A percentile compares a stretch with the other conserved stretches of the same genome.
phyloP scores from a whole-genome alignment of 2,888 invertebrate species.

The Perizoma affinitatum region DNA sequence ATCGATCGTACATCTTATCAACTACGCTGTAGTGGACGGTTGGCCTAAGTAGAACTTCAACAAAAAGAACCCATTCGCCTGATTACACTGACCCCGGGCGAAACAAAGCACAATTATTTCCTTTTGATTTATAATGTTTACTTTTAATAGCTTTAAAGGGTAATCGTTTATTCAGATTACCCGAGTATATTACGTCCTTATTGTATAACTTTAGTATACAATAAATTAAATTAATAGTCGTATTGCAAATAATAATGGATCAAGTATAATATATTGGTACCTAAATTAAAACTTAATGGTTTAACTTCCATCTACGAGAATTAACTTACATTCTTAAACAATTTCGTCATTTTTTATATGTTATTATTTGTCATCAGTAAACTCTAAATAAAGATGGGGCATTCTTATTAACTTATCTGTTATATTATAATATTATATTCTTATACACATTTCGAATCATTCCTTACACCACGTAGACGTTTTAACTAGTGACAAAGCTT shows the following conservation, averaged over 20 bases:
- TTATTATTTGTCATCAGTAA: too few relatives aligned
- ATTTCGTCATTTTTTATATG: too few relatives aligned
- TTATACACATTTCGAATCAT: too few relatives aligned
- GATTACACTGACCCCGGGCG: slow-evolving; percentile 78
- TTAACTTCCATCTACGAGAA: too few relatives aligned
- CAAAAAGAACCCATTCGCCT: slow-evolving; percentile 62
- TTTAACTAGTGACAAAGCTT: background rate
- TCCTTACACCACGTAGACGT: too few relatives aligned
- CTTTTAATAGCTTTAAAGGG: slow-evolving; percentile 65
- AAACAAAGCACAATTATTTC: slow-evolving; percentile 77
- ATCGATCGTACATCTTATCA: background rate
- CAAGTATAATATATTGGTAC: too few relatives aligned
- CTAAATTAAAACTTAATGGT: too few relatives aligned
- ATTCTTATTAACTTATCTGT: too few relatives aligned
- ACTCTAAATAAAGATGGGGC: too few relatives aligned
- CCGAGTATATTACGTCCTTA: slow-evolving; percentile 35
- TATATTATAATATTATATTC: too few relatives aligned
- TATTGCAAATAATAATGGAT: background rate
- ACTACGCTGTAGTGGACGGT: slow-evolving; percentile 1
- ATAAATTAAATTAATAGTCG: slow-evolving; percentile 14
- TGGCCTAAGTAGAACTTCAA: slow-evolving; percentile 29
- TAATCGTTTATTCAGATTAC: slow-evolving; percentile 66
- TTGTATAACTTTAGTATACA: slow-evolving; percentile 17
- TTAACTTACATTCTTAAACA: too few relatives aligned
- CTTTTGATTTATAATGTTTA: slow-evolving; percentile 74